Evolutionary conservation across 2,113 vertebrate genomes (phyloP).

Genomic region (Elaphurus davidianus): DNA sequence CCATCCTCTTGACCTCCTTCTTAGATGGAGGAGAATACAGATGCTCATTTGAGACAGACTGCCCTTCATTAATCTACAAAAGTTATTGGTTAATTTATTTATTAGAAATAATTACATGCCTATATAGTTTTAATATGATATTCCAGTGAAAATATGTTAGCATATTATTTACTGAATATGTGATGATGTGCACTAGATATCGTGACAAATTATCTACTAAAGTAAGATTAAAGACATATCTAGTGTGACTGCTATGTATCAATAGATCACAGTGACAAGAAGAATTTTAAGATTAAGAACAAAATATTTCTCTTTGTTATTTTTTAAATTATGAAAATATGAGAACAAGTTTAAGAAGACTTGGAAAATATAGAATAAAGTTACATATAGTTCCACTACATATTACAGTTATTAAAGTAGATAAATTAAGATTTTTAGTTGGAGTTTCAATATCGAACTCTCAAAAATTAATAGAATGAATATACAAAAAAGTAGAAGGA

Average conservation of each 20-base stretch:
- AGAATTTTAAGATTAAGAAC: neutral
- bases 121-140: neutral
- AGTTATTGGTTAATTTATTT: neutral
- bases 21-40: neutral
- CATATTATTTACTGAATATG: neutral
- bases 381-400: neutral
- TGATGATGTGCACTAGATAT: neutral
- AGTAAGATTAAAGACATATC: neutral
- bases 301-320: neutral
- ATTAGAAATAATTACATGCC: neutral
- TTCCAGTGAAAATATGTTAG: neutral
- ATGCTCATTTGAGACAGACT: neutral
- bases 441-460: neutral
- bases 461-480: neutral
- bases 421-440: neutral
- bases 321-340: neutral
- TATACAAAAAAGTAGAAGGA: neutral
- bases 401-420: neutral
- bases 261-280: neutral
- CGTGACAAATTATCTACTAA: neutral
- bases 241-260: neutral
- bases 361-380: neutral
- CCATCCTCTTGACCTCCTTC: neutral
- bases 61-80: neutral
- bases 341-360: neutral